Percentiles rank a stretch among this genome's conserved stretches.
Evolutionary conservation across 2,797 vertebrate genomes (phyloP).

Genomic region (Oryzias sinensis): DNA sequence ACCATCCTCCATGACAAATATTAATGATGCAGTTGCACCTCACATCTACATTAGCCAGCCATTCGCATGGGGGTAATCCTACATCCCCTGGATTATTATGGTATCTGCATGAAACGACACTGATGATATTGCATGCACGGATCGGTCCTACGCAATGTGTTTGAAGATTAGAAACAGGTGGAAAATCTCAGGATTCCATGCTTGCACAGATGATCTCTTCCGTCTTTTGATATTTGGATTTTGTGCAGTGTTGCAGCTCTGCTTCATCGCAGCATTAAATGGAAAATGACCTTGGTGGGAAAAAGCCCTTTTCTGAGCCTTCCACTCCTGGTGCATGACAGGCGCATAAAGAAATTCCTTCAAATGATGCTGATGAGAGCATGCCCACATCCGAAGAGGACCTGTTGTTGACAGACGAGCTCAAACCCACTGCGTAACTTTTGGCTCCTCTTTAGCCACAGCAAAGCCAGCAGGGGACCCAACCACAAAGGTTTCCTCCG

Average conservation of each 20-base stretch:
- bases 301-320: not conserved
- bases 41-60: conserved; percentile 28
- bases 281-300: conserved; percentile 77
- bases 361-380: conserved; percentile 30
- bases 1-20: conserved; percentile 40
- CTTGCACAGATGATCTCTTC: conserved; percentile 10
- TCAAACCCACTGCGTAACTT: conserved; percentile 76
- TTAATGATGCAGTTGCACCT: conserved; percentile 40
- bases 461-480: conserved; percentile 59
- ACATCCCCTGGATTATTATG: conserved; percentile 2
- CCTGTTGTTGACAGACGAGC: conserved; percentile 74
- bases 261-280: conserved; percentile 42
- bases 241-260: conserved; percentile 25
- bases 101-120: conserved; percentile 12
- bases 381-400: conserved; percentile 53
- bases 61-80: not conserved
- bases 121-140: not conserved
- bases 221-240: conserved; percentile 24
- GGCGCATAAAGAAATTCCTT: conserved; percentile 13
- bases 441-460: conserved; percentile 60
- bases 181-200: conserved; percentile 3
- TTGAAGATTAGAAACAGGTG: conserved; percentile 4
- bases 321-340: not conserved
- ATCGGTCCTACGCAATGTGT: conserved; percentile 17
- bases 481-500: conserved; percentile 47